Evolutionary conservation across 2,797 vertebrate genomes (phyloP).

Genomic region (Spondyliosoma cantharus): DNA sequence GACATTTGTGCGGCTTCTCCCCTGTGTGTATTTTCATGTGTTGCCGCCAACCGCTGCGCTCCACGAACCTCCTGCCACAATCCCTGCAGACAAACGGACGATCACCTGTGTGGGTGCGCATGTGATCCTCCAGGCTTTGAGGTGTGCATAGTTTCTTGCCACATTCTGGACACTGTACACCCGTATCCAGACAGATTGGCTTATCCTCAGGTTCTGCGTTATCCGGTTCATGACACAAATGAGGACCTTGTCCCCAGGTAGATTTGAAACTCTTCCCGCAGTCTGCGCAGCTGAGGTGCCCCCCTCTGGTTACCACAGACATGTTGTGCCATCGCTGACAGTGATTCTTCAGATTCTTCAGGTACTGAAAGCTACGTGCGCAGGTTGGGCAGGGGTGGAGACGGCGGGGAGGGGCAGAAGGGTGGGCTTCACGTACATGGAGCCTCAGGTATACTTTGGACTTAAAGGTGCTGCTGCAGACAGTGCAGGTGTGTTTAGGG

Average conservation of each 20-base stretch:
- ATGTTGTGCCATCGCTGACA: constrained; percentile 84
- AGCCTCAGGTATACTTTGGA: constrained; percentile 77
- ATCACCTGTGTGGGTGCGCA: constrained; percentile 85
- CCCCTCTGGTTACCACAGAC: constrained; percentile 75
- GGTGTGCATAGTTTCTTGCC: constrained; percentile 81
- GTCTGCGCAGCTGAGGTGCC: constrained; percentile 79
- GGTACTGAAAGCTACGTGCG: constrained; percentile 85
- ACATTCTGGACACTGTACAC: constrained; percentile 80
- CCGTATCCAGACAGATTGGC: constrained; percentile 79
- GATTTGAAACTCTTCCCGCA: constrained; percentile 83
- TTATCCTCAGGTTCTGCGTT: constrained; percentile 64
- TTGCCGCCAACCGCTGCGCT: constrained; percentile 78
- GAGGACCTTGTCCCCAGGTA: constrained; percentile 84
- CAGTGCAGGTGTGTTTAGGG: constrained; percentile 74
- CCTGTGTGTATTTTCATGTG: constrained; percentile 85
- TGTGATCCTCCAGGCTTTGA: constrained; percentile 83
- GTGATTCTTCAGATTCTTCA: constrained; percentile 85
- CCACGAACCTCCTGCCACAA: constrained; percentile 82
- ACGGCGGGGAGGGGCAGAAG: constrained; percentile 77
- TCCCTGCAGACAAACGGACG: constrained; percentile 81
- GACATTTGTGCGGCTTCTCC: constrained; percentile 81
- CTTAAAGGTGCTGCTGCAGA: constrained; percentile 76
- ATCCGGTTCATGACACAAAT: constrained; percentile 76
- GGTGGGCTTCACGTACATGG: constrained; percentile 78
- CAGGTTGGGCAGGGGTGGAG: constrained; percentile 84